Evolutionary conservation across 2,888 invertebrate species (phyloP), one percentile per base, ranked within the genome.

Genomic region (Drosophila eohydei): DNA sequence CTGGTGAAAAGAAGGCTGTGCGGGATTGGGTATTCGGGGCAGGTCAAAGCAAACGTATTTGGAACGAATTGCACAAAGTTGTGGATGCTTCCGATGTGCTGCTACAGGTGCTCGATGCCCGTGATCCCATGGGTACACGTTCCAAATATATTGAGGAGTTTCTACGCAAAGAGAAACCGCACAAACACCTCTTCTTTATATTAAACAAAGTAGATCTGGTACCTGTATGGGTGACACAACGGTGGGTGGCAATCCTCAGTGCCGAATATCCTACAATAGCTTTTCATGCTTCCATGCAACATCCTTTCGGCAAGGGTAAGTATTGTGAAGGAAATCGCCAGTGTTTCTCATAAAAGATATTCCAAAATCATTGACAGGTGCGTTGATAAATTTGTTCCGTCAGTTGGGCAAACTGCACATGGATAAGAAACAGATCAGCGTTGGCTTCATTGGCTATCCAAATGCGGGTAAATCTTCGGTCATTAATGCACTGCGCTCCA

Each of bases 11-110:
- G 90, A 96, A 96, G 81, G 95, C 96, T 21, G 96, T 96, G 52
- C 95, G 97, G 74, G 99, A 99, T 92, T 98, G 98, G 96, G 96
- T 98, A 2, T 98, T 98, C 95, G 96, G 95, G 58, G 98, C 98
- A 32, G 98, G 99, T 0, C 98, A 98, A 93, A 99, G 99, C 84
- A 97, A 95, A 93, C 95, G 99, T 82, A 98, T 99, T 89, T 99
- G 99, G 99, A 98, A 98, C 94, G 99, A 99, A 92, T 93, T 99
- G 50, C 98, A 99, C 92, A 99, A 99, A 95, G 99, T 99, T 34
- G 96, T 99, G 61, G 99, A 99, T 93, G 98, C 99, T 3, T 98
- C 99, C 0, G 99, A 99, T 94, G 98, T 99, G 5, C 93, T 99
- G 16, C 93, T 99, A 34, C 98, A 99, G 94, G 97, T 99, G 4